phyloP scores from a whole-genome alignment of 1,140 invertebrate genomes.

The Conus betulinus region DNA sequence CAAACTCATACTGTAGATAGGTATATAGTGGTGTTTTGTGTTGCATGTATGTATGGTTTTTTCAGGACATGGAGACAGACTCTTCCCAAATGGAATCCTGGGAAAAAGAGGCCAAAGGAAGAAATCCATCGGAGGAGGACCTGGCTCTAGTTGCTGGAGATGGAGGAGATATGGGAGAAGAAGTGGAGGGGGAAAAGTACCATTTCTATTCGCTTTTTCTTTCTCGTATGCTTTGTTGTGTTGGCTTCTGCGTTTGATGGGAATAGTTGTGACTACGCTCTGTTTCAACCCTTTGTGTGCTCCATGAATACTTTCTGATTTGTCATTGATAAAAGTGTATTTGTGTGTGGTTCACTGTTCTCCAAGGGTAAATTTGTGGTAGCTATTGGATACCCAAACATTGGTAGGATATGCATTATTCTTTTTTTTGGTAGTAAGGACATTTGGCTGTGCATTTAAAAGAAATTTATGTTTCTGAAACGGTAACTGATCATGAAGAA shows the following conservation, averaged over 20 bases:
- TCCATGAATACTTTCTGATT: not conserved
- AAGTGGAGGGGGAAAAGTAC: not conserved
- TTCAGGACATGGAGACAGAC: conserved; percentile 8
- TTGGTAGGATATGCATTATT: too few species aligned
- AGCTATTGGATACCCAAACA: too few species aligned
- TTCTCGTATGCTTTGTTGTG: not conserved
- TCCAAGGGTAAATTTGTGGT: too few species aligned
- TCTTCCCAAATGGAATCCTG: not conserved
- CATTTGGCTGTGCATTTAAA: too few species aligned
- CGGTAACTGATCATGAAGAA: too few species aligned
- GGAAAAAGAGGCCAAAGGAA: not conserved
- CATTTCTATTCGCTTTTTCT: not conserved
- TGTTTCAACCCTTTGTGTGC: not conserved
- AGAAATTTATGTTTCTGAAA: too few species aligned
- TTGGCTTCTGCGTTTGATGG: not conserved
- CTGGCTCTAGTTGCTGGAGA: not conserved
- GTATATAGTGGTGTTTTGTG: too few species aligned
- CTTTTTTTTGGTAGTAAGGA: too few species aligned
- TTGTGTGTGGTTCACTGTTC: too few species aligned
- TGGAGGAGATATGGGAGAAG: not conserved
- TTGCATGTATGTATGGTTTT: not conserved
- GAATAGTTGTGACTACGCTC: not conserved
- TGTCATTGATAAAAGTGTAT: not conserved
- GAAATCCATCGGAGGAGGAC: not conserved
- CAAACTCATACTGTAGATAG: too few species aligned